Evolutionary conservation across 2,888 invertebrate species (phyloP).

Genomic region (Seira ritae): DNA sequence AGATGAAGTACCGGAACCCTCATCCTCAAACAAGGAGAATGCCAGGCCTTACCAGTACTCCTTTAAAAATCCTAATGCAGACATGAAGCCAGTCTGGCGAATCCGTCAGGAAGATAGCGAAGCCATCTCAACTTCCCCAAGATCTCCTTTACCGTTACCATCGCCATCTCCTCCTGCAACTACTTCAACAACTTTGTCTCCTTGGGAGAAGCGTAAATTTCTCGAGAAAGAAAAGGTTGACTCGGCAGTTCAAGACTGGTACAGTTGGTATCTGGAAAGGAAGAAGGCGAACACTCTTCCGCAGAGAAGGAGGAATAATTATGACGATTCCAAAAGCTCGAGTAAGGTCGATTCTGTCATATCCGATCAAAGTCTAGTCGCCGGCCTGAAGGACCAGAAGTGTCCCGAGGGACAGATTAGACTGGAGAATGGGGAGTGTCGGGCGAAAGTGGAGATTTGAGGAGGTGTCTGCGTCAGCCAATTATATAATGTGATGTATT

Average conservation of each 20-base stretch:
- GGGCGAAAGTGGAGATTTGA: conserved; percentile 38
- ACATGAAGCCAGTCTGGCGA: conserved; percentile 20
- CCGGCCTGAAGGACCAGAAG: conserved; percentile 24
- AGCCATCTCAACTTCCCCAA: too few relatives aligned
- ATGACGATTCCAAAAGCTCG: too few relatives aligned
- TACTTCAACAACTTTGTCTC: not conserved
- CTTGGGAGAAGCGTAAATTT: too few relatives aligned
- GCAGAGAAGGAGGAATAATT: conserved; percentile 11
- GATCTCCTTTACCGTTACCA: too few relatives aligned
- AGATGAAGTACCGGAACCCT: conserved; percentile 14
- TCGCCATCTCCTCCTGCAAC: conserved; percentile 21
- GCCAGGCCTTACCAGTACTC: too few relatives aligned
- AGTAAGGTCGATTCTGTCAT: not conserved
- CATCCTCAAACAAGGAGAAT: too few relatives aligned
- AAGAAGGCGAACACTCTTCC: not conserved
- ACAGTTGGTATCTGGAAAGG: conserved; percentile 44
- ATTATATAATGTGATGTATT: too few relatives aligned
- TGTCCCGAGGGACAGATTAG: conserved; percentile 28
- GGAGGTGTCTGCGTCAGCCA: too few relatives aligned
- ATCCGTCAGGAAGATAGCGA: too few relatives aligned
- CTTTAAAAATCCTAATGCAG: not conserved
- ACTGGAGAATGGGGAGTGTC: conserved; percentile 37
- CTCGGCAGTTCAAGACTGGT: conserved; percentile 36
- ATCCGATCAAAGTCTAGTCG: conserved; percentile 40
- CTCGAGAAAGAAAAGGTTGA: conserved; percentile 24